These are phyloP conservation scores for Carcina quercana DNA, from an alignment of 2,888 invertebrate species.

Conservation along the genomic window DNA sequence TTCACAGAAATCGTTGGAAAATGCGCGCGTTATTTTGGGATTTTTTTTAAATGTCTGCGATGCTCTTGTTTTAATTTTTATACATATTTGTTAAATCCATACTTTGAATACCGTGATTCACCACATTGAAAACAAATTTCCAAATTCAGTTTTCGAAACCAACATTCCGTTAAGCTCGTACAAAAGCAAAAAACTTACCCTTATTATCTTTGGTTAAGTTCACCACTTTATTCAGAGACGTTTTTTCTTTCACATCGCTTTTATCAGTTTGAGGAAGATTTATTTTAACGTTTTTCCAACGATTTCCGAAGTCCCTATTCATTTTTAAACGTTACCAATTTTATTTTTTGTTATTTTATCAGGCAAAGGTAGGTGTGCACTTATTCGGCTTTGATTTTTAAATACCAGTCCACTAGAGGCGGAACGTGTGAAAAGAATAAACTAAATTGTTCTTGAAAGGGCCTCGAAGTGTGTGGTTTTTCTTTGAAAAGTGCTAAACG, in stretches of 20 bases:
- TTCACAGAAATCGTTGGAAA: constrained; percentile 16
- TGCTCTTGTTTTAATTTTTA: constrained; percentile 21
- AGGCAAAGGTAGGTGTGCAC: background rate
- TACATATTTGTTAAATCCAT: background rate
- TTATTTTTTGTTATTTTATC: constrained; percentile 4
- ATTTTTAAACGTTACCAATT: constrained; percentile 22
- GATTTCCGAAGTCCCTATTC: constrained; percentile 40
- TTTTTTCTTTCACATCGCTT: constrained; percentile 22
- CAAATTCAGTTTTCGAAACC: too few relatives aligned
- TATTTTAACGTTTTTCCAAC: constrained; percentile 54
- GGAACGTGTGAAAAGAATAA: constrained; percentile 16
- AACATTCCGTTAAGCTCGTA: too few relatives aligned
- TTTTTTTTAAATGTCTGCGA: constrained; percentile 13
- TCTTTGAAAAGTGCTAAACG: constrained; percentile 32
- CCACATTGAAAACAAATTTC: too few relatives aligned
- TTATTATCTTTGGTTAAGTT: constrained; percentile 37
- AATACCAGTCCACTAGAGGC: constrained; percentile 15
- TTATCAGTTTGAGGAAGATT: constrained; percentile 34
- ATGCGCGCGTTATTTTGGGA: background rate
- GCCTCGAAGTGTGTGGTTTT: constrained; percentile 21
- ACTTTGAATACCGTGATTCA: too few relatives aligned
- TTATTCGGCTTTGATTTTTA: constrained; percentile 4
- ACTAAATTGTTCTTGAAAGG: constrained; percentile 19
- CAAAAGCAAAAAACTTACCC: constrained; percentile 44
- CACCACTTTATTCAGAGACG: constrained; percentile 34